phyloP scores from a whole-genome alignment of 2,888 invertebrate species.

The Dryadula phaetusa region DNA sequence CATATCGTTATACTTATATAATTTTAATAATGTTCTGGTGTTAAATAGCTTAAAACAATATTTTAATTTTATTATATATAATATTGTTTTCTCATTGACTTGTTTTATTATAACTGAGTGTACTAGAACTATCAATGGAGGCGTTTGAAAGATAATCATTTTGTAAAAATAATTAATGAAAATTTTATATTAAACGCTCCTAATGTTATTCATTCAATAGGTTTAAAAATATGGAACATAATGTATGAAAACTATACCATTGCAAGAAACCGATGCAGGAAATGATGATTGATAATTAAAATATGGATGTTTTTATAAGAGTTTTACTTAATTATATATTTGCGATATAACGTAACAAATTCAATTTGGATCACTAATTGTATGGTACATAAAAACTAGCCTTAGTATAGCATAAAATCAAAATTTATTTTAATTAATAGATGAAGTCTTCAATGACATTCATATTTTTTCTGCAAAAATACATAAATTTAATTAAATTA shows the following conservation, averaged over 20 bases:
- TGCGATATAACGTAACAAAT: not conserved
- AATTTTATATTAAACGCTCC: too few relatives aligned
- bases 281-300: not conserved
- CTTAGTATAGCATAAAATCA: not conserved
- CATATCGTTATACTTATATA: conserved; percentile 18
- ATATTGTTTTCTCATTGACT: too few relatives aligned
- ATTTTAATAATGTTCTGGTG: not conserved
- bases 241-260: too few relatives aligned
- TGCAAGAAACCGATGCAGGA: not conserved
- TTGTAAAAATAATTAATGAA: too few relatives aligned
- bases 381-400: not conserved
- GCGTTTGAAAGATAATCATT: too few relatives aligned
- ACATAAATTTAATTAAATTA: not conserved
- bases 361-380: not conserved
- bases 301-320: too few relatives aligned
- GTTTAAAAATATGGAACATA: too few relatives aligned
- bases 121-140: too few relatives aligned
- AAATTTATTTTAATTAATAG: conserved; percentile 1
- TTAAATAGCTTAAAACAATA: not conserved
- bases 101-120: too few relatives aligned
- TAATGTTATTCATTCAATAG: too few relatives aligned
- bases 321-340: not conserved
- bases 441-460: not conserved
- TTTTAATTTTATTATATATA: too few relatives aligned
- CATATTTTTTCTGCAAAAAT: not conserved